These are phyloP conservation scores for Campoletis raptor DNA, from an alignment of 2,888 invertebrate genomes.

Conservation along the genomic window DNA sequence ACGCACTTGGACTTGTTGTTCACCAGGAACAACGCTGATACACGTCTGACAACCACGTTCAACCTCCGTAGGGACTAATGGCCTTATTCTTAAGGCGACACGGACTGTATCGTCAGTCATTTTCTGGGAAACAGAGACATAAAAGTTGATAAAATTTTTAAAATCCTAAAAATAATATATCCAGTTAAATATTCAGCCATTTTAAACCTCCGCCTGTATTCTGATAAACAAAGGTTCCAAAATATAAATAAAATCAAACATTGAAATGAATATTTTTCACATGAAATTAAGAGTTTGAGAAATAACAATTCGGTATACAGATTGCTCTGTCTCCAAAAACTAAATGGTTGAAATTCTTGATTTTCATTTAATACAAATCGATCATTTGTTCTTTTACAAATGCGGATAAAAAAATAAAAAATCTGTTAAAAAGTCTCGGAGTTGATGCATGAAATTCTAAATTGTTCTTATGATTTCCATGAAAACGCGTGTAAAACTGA, in stretches of 20 bases:
- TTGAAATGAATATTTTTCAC: too few species aligned
- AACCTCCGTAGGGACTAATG: slow-evolving; percentile 90
- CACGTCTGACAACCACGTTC: slow-evolving; percentile 91
- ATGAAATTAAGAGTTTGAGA: too few species aligned
- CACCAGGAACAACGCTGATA: slow-evolving; percentile 88
- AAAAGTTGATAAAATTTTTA: background rate
- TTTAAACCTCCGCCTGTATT: too few species aligned
- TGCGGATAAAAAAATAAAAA: too few species aligned
- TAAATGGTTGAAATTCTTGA: too few species aligned
- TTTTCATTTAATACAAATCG: too few species aligned
- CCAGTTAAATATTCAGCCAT: background rate
- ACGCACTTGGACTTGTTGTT: slow-evolving; percentile 90
- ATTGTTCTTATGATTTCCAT: background rate
- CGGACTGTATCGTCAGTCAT: slow-evolving; percentile 86
- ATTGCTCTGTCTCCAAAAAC: too few species aligned
- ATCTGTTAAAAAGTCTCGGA: too few species aligned
- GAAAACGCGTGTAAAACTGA: background rate
- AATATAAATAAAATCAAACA: background rate
- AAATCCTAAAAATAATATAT: background rate
- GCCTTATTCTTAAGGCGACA: slow-evolving; percentile 94
- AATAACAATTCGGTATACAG: too few species aligned
- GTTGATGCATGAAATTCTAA: too few species aligned
- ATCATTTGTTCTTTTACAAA: too few species aligned
- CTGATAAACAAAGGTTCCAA: too few species aligned
- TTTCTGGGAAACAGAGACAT: background rate